phyloP scores from a whole-genome alignment of 92 coral and sea anemone species.

The Paragorgia papillata region DNA sequence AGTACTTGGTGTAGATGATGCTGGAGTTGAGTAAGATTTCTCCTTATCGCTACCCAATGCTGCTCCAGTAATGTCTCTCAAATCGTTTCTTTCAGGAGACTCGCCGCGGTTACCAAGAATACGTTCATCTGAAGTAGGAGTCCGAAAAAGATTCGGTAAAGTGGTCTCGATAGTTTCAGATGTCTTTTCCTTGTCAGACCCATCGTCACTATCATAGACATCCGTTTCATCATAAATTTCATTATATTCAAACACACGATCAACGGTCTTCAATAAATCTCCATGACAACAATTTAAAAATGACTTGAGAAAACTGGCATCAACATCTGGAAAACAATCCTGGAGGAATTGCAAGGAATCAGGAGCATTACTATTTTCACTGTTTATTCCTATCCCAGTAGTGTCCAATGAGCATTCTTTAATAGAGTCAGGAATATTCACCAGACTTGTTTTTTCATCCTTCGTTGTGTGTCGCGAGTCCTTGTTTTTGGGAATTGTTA shows the following conservation, averaged over 20 bases:
- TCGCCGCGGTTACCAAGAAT: background rate
- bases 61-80: background rate
- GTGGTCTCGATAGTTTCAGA: background rate
- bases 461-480: background rate
- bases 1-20: conserved; percentile 10
- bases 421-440: too few relatives aligned
- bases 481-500: background rate
- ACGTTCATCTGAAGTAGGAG: background rate
- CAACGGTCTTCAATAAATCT: conserved; percentile 27
- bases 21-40: background rate
- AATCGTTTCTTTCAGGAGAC: background rate
- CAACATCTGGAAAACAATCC: conserved; percentile 29
- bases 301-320: conserved; percentile 17
- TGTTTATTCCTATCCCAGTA: background rate
- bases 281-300: conserved; percentile 15
- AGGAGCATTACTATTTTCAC: background rate
- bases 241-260: conserved; percentile 5
- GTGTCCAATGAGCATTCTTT: background rate
- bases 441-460: background rate
- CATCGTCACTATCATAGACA: background rate
- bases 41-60: background rate
- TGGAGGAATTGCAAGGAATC: conserved; percentile 17
- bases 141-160: background rate
- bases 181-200: background rate
- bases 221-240: background rate